Base-by-base conservation (phyloP, 2,113 vertebrate species). In the Microcebus tavaratra region DNA sequence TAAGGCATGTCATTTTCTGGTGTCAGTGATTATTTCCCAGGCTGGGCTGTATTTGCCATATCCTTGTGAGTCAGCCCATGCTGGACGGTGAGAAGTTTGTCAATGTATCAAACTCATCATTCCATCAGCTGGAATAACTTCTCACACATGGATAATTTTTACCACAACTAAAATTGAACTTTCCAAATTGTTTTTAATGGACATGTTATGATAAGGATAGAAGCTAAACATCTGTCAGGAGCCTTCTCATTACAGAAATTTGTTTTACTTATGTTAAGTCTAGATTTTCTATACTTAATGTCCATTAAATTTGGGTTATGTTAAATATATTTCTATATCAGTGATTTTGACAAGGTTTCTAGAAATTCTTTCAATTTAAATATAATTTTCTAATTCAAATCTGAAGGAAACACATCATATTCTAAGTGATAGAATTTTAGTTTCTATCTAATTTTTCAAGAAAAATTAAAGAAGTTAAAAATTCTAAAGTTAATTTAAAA, bases 61-160 rank as follows among this genome's bases (percentile, higher is more conserved):
- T 78, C 39, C 9, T 10, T 8, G 20, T 2, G 21, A 34, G 21
- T 11, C 4, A 57, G 31, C 31, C 20, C 0, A 1, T 3, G 25
- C 20, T 2, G 3, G 8, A 23, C 18, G 73, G 12, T 15, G 27
- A 70, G 31, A 45, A 34, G 25, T 18, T 18, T 23, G 12, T 45
- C 13, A 50, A 29, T 14, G 17, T 78, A 68, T 55, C 6, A 61
- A 85, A 61, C 34, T 88, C 34, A 20, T 42, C 36, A 57, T 36
- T 36, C 70, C 42, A 25, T 25, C 6, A 85, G 18, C 1, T n/a
- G 31, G 31, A 68, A 57, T 39, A 48, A 48, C 9, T 81, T 75
- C 57, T 57, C 20, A 55, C 17, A 45, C 7, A 21, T 11, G 25
- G 21, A 34, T 18, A 34, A 55, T n/a, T 63, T 42, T 79, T 50